Evolutionary conservation across 2,888 invertebrate genomes (phyloP).

Genomic region (Dromius quadrimaculatus): DNA sequence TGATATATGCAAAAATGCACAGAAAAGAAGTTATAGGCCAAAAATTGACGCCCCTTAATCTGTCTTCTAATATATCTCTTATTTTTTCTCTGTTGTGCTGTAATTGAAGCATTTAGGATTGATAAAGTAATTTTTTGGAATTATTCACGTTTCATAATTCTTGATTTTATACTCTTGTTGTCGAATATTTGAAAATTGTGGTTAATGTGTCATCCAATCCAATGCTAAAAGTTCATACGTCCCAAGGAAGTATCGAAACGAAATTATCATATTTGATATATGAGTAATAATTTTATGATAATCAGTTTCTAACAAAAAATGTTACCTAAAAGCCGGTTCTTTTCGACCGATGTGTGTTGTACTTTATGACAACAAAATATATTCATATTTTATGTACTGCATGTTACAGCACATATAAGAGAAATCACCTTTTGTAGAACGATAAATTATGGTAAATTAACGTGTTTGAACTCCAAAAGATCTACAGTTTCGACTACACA

Average conservation of each 20-base stretch:
- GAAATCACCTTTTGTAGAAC: slow-evolving; percentile 30
- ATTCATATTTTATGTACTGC: slow-evolving; percentile 31
- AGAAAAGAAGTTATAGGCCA: too few species aligned
- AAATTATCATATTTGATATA: slow-evolving; percentile 42
- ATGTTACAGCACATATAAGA: slow-evolving; percentile 23
- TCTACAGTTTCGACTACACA: too few species aligned
- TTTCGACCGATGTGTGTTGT: slow-evolving; percentile 18
- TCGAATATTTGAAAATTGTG: too few species aligned
- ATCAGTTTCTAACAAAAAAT: slow-evolving; percentile 39
- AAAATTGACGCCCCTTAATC: too few species aligned
- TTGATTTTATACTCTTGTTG: too few species aligned
- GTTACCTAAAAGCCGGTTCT: slow-evolving; percentile 31
- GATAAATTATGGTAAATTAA: slow-evolving; percentile 37
- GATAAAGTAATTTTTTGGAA: too few species aligned
- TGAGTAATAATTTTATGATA: slow-evolving; percentile 37
- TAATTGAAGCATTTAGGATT: too few species aligned
- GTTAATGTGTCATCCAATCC: too few species aligned
- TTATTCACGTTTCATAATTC: too few species aligned
- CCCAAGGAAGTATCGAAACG: slow-evolving; percentile 26
- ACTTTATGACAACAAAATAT: slow-evolving; percentile 39
- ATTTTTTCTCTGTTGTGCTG: too few species aligned
- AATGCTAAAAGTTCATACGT: slow-evolving; percentile 1
- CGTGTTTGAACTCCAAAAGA: slow-evolving; percentile 25
- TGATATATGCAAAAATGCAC: too few species aligned
- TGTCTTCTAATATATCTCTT: too few species aligned